Evolutionary conservation across 30 jellyfish, hydroid and myxozoan species (phyloP), one percentile per base, ranked within the genome.

Genomic region (Turritopsis dohrnii): DNA sequence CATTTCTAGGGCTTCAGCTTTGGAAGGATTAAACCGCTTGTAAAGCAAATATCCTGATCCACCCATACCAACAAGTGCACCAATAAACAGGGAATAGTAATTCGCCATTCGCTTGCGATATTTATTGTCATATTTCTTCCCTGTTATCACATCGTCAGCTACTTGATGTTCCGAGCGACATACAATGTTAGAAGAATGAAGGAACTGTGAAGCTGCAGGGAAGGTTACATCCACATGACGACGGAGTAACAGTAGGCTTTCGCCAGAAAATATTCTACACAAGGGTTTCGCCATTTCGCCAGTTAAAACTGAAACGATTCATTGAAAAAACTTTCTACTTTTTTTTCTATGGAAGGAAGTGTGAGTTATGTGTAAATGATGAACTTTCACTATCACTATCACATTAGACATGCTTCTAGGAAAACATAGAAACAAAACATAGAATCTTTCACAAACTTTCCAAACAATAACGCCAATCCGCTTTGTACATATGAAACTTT

Each of bases 1-100:
- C 7, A 16, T 72, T 66, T 1, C 29, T 29, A 53, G 76, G 18
- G 79, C 31, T 79, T 86, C 84, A 18, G 97, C 97, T 66, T 92
- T 90, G 17, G 84, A 88, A 72, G 81, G 86, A n/a, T 65, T 22
- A 82, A 86, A 41, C 29, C 80, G 85, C 80, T 22, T 60, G 76
- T 83, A 92, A 74, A 92, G 69, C 21, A 92, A 66, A 80, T 83
- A 92, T 0, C 92, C 79, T 29, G 93, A 92, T 18, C 95, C 80
- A 18, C 74, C 29, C 21, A 88, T 52, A 21, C 96, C 96, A 77
- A 92, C 84, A 31, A 87, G 74, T 9, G 95, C 71, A 1, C 89
- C 97, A 66, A 92, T 87, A 60, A 92, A 21, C 52, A 87, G 20
- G 1, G 97, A 90, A 79, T 87, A 90, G 54, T 69, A 69, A 17